Base-by-base conservation (phyloP, 2,888 invertebrate species). In the Lasius fuliginosus region DNA sequence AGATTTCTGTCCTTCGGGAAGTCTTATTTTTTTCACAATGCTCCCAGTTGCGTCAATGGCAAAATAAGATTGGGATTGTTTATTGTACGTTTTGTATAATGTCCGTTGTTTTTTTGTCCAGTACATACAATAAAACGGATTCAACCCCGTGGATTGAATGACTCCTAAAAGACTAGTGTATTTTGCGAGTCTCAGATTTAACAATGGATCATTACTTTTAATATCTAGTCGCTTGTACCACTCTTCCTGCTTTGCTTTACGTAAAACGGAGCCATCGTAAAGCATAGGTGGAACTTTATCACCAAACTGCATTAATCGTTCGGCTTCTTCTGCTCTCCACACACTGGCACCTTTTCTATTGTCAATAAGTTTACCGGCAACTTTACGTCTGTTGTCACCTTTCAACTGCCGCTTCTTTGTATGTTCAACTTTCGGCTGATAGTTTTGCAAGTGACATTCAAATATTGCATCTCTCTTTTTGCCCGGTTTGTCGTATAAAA, bases 41-140 rank as follows among this genome's bases (percentile, higher is more conserved):
- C 71, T 36, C 1, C 71, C 71, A 12, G n/a, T 71, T 27, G 71
- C 71, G 40, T 71, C 71, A 23, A 71, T 71, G 9, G 49, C 8
- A 9, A 71, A 71, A 49, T n/a, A 71, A 3, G 30, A 30, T 12
- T 53, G 8, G 0, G n/a, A 8, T 49, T 23, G 12, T 27, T 33
- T 49, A 49, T 49, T 49, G 18, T 3, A 18, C 15, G 9, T 12
- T 49, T 49, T 49, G 49, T 49, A 49, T 15, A 49, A 18, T 49
- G 4, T 49, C 49, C 9, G 15, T 49, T 49, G 49, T 49, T 49
- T 3, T 49, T 49, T 18, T 18, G 18, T 15, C 49, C 49, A 49
- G 18, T 49, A 49, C 18, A 49, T 49, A 6, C 11, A 49, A 49
- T 49, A 15, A 49, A 49, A 49, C 11, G 49, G 49, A 49, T 49